These are phyloP conservation scores for Meteorus sp. DNA, from an alignment of 1,140 invertebrate species.

Conservation along the genomic window DNA sequence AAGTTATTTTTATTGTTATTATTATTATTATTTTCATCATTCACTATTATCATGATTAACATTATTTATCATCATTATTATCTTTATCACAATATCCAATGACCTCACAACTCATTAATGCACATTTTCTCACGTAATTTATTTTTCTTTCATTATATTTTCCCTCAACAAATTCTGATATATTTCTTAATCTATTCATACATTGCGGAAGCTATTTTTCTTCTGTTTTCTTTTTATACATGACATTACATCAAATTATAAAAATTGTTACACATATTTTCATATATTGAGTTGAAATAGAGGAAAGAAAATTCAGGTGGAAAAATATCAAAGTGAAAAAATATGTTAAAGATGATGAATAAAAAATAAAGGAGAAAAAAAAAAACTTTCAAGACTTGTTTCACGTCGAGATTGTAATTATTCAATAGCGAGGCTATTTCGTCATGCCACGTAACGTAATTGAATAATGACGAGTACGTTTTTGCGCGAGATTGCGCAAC, in stretches of 20 bases:
- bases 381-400: conserved; percentile 20
- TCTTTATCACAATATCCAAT: neutral
- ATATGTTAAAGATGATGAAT: neutral
- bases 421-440: conserved; percentile 36
- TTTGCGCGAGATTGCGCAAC: conserved; percentile 36
- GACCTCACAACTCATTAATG: neutral
- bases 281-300: too few species aligned
- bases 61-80: neutral
- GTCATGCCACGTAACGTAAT: conserved; percentile 36
- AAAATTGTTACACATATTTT: too few species aligned
- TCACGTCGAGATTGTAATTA: conserved; percentile 37
- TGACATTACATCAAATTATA: too few species aligned
- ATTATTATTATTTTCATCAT: neutral
- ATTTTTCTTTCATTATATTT: too few species aligned
- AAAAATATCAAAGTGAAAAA: neutral
- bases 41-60: neutral
- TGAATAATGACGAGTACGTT: conserved; percentile 39
- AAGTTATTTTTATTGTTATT: neutral
- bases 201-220: neutral
- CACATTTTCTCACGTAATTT: neutral
- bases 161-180: too few species aligned
- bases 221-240: too few species aligned
- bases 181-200: neutral
- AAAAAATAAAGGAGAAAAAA: conserved; percentile 9
- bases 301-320: too few species aligned